phyloP scores from a whole-genome alignment of 2,888 invertebrate genomes.

The Embidobia sp. region DNA sequence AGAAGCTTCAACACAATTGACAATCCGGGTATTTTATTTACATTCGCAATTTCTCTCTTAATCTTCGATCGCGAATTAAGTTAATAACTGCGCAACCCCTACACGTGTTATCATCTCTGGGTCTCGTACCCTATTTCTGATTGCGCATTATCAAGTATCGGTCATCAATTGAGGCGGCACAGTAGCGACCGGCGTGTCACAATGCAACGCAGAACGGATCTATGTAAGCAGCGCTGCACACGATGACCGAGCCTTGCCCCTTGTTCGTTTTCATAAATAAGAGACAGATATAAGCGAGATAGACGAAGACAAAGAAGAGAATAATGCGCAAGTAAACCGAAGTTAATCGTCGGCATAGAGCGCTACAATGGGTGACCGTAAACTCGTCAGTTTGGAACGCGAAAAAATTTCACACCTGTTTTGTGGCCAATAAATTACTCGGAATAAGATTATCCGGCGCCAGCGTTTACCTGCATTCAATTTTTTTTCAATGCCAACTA shows the following conservation, averaged over 20 bases:
- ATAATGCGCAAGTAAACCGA: neutral
- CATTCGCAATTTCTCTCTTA: too few species aligned
- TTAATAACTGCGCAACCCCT: neutral
- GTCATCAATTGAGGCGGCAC: constrained; percentile 23
- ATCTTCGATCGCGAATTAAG: too few species aligned
- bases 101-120: constrained; percentile 6
- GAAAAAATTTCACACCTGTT: constrained; percentile 15
- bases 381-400: too few species aligned
- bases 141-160: constrained; percentile 41
- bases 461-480: too few species aligned
- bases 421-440: constrained; percentile 13
- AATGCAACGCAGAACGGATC: constrained; percentile 21
- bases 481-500: too few species aligned
- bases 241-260: constrained; percentile 29
- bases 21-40: too few species aligned
- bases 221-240: constrained; percentile 10
- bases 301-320: constrained; percentile 16
- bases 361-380: constrained; percentile 5
- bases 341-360: neutral
- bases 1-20: too few species aligned
- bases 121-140: constrained; percentile 9
- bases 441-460: constrained; percentile 28
- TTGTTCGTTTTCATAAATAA: constrained; percentile 46
- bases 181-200: too few species aligned
- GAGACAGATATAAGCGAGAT: constrained; percentile 25